Percentiles rank a stretch among this genome's conserved stretches.
These are phyloP conservation scores for Apaloderma vittatum DNA, from an alignment of 2,113 vertebrate genomes.

Conservation along the genomic window DNA sequence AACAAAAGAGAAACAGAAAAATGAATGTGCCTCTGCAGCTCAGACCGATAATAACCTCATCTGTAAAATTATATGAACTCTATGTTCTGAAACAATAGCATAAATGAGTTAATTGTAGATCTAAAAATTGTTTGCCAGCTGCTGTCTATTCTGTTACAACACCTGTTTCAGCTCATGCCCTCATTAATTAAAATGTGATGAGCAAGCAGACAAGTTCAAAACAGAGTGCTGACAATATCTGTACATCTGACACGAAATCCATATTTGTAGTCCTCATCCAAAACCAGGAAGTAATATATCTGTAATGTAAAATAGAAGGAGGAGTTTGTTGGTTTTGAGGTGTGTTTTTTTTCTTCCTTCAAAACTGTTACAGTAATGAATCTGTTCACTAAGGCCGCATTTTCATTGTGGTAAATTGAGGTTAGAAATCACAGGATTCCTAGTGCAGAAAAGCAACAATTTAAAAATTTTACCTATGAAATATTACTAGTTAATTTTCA, in stretches of 20 bases:
- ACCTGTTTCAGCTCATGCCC: slow-evolving; percentile 31
- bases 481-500: not conserved
- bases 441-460: not conserved
- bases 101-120: slow-evolving; percentile 43
- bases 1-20: not conserved
- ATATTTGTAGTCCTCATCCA: not conserved
- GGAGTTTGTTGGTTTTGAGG: rapidly evolving
- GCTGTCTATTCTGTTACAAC: slow-evolving; percentile 24
- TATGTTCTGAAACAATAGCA: slow-evolving; percentile 50
- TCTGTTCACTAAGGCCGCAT: not conserved
- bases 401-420: not conserved
- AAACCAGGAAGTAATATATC: not conserved
- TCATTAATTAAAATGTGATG: slow-evolving; percentile 62
- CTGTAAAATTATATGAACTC: slow-evolving; percentile 4
- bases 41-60: not conserved
- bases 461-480: not conserved
- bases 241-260: not conserved
- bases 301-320: not conserved
- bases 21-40: not conserved
- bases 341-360: not conserved
- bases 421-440: not conserved
- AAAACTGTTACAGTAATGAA: not conserved
- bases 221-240: not conserved
- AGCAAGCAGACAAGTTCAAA: slow-evolving; percentile 50
- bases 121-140: slow-evolving; percentile 42